Percentiles rank a stretch among this genome's conserved stretches.
Evolutionary conservation across 2,113 vertebrate species (phyloP).

Genomic region (Leucopsar rothschildi): DNA sequence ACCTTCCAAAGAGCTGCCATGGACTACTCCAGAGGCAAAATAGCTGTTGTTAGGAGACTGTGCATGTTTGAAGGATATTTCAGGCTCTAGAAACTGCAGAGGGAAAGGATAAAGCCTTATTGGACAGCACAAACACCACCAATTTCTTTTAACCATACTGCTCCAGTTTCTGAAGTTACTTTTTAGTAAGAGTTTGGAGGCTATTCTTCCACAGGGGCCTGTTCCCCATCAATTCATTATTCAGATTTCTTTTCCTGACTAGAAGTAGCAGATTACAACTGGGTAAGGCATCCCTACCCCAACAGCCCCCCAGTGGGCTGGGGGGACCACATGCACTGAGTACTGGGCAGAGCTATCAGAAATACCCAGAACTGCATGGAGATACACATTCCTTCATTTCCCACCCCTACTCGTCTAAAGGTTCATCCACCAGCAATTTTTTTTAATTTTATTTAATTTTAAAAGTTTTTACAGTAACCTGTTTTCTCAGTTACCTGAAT

Average conservation of each 20-base stretch:
- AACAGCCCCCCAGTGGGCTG: background rate
- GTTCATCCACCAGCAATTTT: background rate
- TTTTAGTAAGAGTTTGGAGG: background rate
- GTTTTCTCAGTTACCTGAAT: background rate
- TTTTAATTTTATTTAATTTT: background rate
- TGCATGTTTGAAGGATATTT: background rate
- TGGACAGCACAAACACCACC: background rate
- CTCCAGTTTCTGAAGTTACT: background rate
- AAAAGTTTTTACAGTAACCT: background rate
- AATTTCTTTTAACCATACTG: background rate
- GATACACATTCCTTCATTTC: background rate
- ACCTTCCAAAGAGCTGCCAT: background rate
- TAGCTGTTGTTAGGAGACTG: background rate
- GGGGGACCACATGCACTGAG: background rate
- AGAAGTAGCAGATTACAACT: background rate
- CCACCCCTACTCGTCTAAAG: background rate
- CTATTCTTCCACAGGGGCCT: background rate
- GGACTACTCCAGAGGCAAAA: background rate
- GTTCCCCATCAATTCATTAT: background rate
- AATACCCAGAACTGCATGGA: accelerated
- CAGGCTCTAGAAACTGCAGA: background rate
- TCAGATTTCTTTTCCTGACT: background rate
- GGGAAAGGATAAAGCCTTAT: background rate
- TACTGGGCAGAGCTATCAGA: background rate
- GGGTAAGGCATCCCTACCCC: too few relatives aligned